Percentiles rank a stretch among this genome's conserved stretches.
Evolutionary conservation across 2,888 invertebrate species (phyloP).

Genomic region (Diogma glabrata): DNA sequence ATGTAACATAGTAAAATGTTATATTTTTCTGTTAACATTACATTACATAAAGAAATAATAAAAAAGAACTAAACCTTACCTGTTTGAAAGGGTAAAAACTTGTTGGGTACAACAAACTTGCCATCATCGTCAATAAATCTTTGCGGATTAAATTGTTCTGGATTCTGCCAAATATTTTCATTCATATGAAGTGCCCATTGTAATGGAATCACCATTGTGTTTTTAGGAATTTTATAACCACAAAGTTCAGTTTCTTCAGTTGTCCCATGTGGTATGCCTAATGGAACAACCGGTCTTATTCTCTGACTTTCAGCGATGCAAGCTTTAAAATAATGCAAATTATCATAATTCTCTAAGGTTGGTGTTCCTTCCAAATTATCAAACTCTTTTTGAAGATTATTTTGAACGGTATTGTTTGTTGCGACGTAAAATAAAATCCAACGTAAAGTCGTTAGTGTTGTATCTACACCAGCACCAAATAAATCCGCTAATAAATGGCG

Average conservation of each 20-base stretch:
- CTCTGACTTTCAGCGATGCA: conserved; percentile 68
- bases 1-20: no score
- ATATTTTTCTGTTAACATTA: no score
- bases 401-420: conserved; percentile 49
- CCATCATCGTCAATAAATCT: conserved; percentile 57
- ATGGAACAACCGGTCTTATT: conserved; percentile 64
- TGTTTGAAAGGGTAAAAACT: conserved; percentile 73
- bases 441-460: conserved; percentile 63
- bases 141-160: conserved; percentile 53
- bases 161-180: conserved; percentile 50
- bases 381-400: conserved; percentile 38
- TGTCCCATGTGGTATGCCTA: conserved; percentile 77
- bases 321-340: conserved; percentile 54
- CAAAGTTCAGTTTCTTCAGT: conserved; percentile 43
- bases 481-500: conserved; percentile 67
- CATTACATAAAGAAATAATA: no score
- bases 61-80: conserved; percentile 40
- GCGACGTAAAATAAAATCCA: conserved; percentile 77
- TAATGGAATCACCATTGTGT: conserved; percentile 63
- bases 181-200: conserved; percentile 75
- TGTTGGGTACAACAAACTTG: conserved; percentile 47
- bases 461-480: conserved; percentile 79
- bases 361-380: conserved; percentile 24
- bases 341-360: conserved; percentile 42
- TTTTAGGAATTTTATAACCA: conserved; percentile 53